phyloP scores from a whole-genome alignment of 2,888 invertebrate species.

The Drosophila falleni region DNA sequence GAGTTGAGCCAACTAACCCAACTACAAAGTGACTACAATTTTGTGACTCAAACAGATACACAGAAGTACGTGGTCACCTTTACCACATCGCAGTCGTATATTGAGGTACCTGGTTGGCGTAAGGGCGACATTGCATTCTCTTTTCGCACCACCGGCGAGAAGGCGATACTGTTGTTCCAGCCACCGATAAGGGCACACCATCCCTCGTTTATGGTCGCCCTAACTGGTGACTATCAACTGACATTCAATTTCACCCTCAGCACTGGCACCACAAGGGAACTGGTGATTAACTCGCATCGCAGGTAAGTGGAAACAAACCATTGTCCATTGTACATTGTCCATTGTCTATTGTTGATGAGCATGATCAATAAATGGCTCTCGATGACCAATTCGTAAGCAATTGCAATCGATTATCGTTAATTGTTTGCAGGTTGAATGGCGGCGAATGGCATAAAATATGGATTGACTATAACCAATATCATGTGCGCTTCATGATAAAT shows the following conservation, averaged over 20 bases:
- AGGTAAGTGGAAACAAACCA: slow-evolving; percentile 84
- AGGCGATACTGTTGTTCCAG: slow-evolving; percentile 95
- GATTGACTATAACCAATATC: slow-evolving; percentile 97
- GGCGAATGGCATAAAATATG: slow-evolving; percentile 98
- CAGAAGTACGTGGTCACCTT: slow-evolving; percentile 97
- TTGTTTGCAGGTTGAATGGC: slow-evolving; percentile 91
- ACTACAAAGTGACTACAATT: background rate
- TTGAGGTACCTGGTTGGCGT: slow-evolving; percentile 97
- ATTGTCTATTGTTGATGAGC: slow-evolving; percentile 1
- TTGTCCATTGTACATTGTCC: too few species aligned
- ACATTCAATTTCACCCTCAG: slow-evolving; percentile 96
- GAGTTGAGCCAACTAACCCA: slow-evolving; percentile 84
- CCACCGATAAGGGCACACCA: slow-evolving; percentile 95
- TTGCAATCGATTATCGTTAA: slow-evolving; percentile 22
- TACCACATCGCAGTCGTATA: slow-evolving; percentile 95
- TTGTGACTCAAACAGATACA: slow-evolving; percentile 88
- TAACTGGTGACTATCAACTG: slow-evolving; percentile 94
- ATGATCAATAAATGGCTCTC: background rate
- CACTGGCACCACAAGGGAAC: slow-evolving; percentile 92
- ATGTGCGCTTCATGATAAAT: slow-evolving; percentile 96
- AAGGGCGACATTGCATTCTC: slow-evolving; percentile 97
- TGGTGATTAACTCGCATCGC: slow-evolving; percentile 92
- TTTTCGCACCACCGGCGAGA: slow-evolving; percentile 95
- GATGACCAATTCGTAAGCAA: slow-evolving; percentile 20
- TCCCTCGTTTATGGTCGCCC: slow-evolving; percentile 96